A percentile compares a stretch with the other conserved stretches of the same genome.
phyloP scores from a whole-genome alignment of 2,797 vertebrate genomes.

The Sebastes diaconus region DNA sequence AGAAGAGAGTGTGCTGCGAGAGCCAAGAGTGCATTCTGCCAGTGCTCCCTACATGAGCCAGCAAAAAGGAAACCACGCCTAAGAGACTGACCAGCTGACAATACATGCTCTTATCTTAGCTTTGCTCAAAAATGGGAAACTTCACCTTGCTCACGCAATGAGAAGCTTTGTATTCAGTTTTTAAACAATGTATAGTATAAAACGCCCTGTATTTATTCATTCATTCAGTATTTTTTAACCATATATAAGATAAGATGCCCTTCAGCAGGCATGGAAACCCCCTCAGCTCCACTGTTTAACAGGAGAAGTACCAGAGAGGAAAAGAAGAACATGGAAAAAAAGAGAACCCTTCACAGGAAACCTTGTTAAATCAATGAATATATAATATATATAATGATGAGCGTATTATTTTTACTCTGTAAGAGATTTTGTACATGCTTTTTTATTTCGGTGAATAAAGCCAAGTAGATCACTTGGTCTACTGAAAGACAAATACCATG shows the following conservation, averaged over 20 bases:
- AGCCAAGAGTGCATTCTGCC: background rate
- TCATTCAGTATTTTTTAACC: background rate
- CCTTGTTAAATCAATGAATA: background rate
- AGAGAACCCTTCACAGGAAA: background rate
- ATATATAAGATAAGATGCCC: background rate
- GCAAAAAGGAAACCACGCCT: background rate
- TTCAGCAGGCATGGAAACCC: background rate
- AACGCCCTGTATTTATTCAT: background rate
- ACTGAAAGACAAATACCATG: background rate
- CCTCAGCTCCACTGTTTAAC: background rate
- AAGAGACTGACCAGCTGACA: background rate
- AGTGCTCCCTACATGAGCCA: background rate
- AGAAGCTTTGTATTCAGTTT: background rate
- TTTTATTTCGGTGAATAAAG: slow-evolving; percentile 10
- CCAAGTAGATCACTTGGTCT: background rate
- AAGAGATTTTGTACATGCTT: background rate
- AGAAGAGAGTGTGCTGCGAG: background rate
- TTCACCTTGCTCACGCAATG: background rate
- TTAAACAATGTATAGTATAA: background rate
- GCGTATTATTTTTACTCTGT: background rate
- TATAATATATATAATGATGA: background rate
- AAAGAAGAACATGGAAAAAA: background rate
- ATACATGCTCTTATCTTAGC: background rate
- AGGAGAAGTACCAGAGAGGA: background rate
- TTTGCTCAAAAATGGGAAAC: background rate